Base-by-base conservation (phyloP, 2,797 vertebrate genomes). In the Lutjanus campechanus region DNA sequence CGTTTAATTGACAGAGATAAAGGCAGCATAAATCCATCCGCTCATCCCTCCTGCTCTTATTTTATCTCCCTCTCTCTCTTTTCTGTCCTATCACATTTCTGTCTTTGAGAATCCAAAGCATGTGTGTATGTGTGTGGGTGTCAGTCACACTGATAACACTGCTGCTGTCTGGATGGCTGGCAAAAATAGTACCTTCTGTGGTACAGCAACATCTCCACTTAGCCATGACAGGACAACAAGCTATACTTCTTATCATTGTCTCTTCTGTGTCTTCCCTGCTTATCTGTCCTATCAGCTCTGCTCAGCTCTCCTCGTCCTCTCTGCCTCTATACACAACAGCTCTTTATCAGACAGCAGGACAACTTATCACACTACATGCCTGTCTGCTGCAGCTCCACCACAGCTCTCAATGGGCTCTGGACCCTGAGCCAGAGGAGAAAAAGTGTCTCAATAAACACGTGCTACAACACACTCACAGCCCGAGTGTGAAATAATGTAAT, bases 151-250 rank as follows among this genome's bases (percentile, higher is more conserved):
- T 78, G 71, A 88, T 85, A 88, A 76, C 73, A 47, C 44, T 17
- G 54, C 47, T 69, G 51, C 25, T 50, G 73, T 40, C 59, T 50
- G 73, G 71, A 70, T 0, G 0, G 69, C 4, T 40, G 55, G 36
- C 87, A 87, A 81, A 91, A 91, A 93, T 92, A 92, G 88, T 22
- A 73, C 53, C 78, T 63, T 51, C 49, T 56, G 66, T 49, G 83
- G 79, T 71, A 82, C n/a, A 66, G 61, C 36, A 55, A 49, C 74
- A 63, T 83, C 53, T 75, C 69, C 77, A 85, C 81, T 85, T 72
- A 81, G 44, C 58, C 81, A 47, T 20, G 10, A 79, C 50, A 83
- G 83, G 81, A 87, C 53, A 89, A 71, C 47, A 40, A 41, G 41
- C 51, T 56, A 16, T 54, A 41, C n/a, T 43, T 81, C 56, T 86